A percentile compares a stretch with the other conserved stretches of the same genome.
These are phyloP conservation scores for Luperina nickerlii DNA, from an alignment of 2,888 invertebrate genomes.

Conservation along the genomic window DNA sequence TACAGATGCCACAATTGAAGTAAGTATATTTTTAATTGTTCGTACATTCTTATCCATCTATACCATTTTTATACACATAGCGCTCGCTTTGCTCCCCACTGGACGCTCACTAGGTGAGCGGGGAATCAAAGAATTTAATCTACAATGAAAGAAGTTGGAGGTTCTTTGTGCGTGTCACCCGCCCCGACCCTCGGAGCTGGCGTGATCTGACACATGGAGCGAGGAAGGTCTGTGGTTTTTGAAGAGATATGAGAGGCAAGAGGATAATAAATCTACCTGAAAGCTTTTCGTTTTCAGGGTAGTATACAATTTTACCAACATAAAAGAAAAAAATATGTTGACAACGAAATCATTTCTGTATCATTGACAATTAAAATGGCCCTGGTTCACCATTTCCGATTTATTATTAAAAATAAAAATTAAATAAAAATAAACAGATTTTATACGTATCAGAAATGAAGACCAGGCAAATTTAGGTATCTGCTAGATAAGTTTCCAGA, in stretches of 20 bases:
- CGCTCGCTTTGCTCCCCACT: slow-evolving; percentile 44
- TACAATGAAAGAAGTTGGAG: slow-evolving; percentile 88
- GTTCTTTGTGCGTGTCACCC: slow-evolving; percentile 88
- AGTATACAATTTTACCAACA: not conserved
- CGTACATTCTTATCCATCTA: not conserved
- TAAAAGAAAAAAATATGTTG: not conserved
- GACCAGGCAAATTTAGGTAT: not conserved
- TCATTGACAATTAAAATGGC: too few relatives aligned
- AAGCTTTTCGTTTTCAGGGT: not conserved
- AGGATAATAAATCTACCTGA: not conserved
- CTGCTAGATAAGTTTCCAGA: not conserved
- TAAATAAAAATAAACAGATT: not conserved
- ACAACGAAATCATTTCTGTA: not conserved
- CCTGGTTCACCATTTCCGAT: not conserved
- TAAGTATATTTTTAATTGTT: not conserved
- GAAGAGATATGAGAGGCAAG: not conserved
- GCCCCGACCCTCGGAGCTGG: slow-evolving; percentile 76
- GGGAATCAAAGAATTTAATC: slow-evolving; percentile 89
- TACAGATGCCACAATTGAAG: not conserved
- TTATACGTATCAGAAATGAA: not conserved
- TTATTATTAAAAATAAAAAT: too few relatives aligned
- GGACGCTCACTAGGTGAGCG: slow-evolving; percentile 78
- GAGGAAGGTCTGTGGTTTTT: slow-evolving; percentile 49
- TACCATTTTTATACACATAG: slow-evolving; percentile 1
- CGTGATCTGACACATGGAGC: slow-evolving; percentile 71